Evolutionary conservation across 2,797 vertebrate genomes (phyloP).

Genomic region (Dicrostonyx torquatus): DNA sequence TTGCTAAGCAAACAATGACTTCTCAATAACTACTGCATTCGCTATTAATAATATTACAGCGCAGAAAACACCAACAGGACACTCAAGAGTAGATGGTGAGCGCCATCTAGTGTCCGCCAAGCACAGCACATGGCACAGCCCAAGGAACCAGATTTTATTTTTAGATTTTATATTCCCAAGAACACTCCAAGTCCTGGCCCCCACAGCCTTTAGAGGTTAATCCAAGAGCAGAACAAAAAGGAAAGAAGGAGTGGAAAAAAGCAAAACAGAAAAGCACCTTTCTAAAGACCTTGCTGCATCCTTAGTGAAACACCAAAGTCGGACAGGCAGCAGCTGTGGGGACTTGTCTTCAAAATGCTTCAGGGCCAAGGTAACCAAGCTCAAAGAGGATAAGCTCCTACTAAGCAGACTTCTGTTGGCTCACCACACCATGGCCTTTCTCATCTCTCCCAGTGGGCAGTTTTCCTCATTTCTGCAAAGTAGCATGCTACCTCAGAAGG

Average conservation of each 20-base stretch:
- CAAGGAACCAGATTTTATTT: not conserved
- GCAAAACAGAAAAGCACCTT: not conserved
- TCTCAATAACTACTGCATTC: conserved; percentile 6
- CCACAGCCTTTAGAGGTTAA: not conserved
- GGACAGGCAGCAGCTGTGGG: not conserved
- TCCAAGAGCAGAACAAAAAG: not conserved
- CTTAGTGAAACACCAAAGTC: not conserved
- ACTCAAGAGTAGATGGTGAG: not conserved
- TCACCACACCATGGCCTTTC: not conserved
- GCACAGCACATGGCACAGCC: not conserved
- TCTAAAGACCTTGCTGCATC: not conserved
- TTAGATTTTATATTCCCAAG: not conserved
- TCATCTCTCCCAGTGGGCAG: not conserved
- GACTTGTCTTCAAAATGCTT: not conserved
- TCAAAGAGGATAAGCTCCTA: not conserved
- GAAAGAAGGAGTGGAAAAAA: fast-evolving
- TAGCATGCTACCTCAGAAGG: not conserved
- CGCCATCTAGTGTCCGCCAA: conserved; percentile 61
- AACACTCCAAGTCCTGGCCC: not conserved
- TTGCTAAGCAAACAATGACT: conserved; percentile 2
- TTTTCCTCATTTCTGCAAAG: conserved; percentile 4
- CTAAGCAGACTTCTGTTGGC: not conserved
- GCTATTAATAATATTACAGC: not conserved
- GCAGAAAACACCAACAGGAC: not conserved
- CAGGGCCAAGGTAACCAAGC: not conserved